Evolutionary conservation across 2,113 vertebrate genomes (phyloP), one percentile per base, ranked within the genome.

Genomic region (Beaufortia kweichowensis): DNA sequence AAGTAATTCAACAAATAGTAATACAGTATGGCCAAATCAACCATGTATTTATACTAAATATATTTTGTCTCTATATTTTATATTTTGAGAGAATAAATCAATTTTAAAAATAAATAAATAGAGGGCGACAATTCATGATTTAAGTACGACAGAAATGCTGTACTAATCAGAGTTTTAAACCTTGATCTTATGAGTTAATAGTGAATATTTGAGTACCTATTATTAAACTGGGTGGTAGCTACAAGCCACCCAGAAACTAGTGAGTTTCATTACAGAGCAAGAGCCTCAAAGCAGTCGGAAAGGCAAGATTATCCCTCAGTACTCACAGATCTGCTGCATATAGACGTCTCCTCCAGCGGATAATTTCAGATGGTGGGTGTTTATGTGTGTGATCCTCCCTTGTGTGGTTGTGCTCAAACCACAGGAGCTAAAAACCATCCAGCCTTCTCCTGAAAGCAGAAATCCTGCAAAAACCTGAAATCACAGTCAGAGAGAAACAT

Each of bases 301-400:
- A 9, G 75, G 48, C 33, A 76, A 79, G 79, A 84, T 81, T 84
- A 84, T 79, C 75, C 73, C 67, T 79, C 76, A 55, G 70, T 67
- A 46, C 60, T 31, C 43, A 15, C 39, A 79, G 67, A 46, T 76
- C 35, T 1, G 14, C 41, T 76, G 57, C 77, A 62, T 81, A 62
- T 68, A 84, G 65, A 53, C 76, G 71, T 71, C 69, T 81, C 61
- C 65, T 21, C 12, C 48, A 67, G 76, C 29, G 65, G 67, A 31
- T 81, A 62, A 79, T 68, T 81, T 80, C 11, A 81, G 39, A 19
- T 28, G 46, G 55, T 70, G 65, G 69, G 61, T 70, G 12, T 71
- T 31, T 67, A 75, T 75, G 19, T 61, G 64, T 78, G 69, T 82
- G 81, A 79, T 78, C 71, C 80, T 75, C 74, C 76, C 73, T 75